Base-by-base conservation (phyloP, 2,888 invertebrate genomes). In the Eurytoma californica region DNA sequence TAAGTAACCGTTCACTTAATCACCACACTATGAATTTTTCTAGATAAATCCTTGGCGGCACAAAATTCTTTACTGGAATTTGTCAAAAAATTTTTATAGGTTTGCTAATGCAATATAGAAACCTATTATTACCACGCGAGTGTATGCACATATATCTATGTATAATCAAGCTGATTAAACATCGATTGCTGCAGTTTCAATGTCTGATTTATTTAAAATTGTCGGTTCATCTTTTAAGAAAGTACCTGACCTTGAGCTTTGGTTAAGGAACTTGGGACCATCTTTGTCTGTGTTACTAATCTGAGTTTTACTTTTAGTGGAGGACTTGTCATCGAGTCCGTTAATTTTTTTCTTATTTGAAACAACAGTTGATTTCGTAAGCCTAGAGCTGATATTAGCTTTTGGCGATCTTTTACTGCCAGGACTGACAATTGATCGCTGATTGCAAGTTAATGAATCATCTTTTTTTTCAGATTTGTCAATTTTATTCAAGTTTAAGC, bases 191-290 rank as follows among this genome's bases (percentile, higher is more conserved):
- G 88, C 86, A 20, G 87, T 84, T 77, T 88, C 88, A 77, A 90
- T 87, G 80, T 90, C 90, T 16, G 88, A 85, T 72, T 91, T 92
- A 75, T 92, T 92, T 81, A 93, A 88, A 86, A 93, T 91, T 24
- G 94, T 94, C 0, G 95, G 95, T 88, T 95, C 95, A 83, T 95
- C 95, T 88, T 95, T 95, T 20, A 94, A 90, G 86, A 95, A 95
- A 0, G 95, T 95, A 20, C 94, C 94, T 0, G 95, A 95, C 63
- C 95, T 92, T 13, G 91, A 91, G 67, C 91, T 91, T 58, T 91
- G 91, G 3, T 90, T 91, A 13, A 90, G 88, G 80, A 90, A 91
- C 80, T 90, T 88, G n/a, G 83, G 75, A 67, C 70, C 80, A 51
- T 78, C 75, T 61, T 24, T 47, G 39, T 73, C 76, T 3, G 60